Percentiles rank a stretch among this genome's conserved stretches.
phyloP scores from a whole-genome alignment of 2,113 vertebrate species.

The Pseudorhombus dupliciocellatus region DNA sequence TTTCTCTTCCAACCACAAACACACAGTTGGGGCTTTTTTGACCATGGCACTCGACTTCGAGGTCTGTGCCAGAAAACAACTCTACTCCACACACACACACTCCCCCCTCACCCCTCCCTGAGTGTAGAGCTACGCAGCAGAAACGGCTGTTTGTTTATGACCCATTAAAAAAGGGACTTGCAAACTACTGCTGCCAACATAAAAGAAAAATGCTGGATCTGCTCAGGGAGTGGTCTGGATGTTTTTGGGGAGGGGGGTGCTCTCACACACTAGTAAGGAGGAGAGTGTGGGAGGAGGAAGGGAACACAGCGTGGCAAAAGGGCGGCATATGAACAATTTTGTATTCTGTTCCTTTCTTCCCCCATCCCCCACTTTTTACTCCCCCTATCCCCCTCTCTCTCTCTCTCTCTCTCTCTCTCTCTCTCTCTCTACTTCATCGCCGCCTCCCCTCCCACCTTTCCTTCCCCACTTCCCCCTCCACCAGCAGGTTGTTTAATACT shows the following conservation, averaged over 20 bases:
- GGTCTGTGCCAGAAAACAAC: slow-evolving; percentile 46
- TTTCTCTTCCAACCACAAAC: slow-evolving; percentile 46
- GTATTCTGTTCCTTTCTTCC: slow-evolving; percentile 66
- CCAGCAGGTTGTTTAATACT: slow-evolving; percentile 85
- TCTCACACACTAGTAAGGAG: slow-evolving; percentile 7
- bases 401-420: slow-evolving; percentile 34
- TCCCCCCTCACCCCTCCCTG: not conserved
- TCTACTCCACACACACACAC: not conserved
- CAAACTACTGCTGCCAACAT: slow-evolving; percentile 52
- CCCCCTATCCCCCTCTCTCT: slow-evolving; percentile 32
- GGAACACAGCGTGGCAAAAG: slow-evolving; percentile 58
- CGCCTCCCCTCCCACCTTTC: slow-evolving; percentile 10
- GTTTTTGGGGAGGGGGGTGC: slow-evolving; percentile 13
- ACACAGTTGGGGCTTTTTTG: slow-evolving; percentile 39
- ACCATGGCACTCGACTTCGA: slow-evolving; percentile 25
- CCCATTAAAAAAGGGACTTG: slow-evolving; percentile 42
- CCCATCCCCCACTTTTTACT: slow-evolving; percentile 63
- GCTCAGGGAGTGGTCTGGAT: slow-evolving; percentile 62
- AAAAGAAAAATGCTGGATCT: slow-evolving; percentile 44
- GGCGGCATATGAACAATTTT: slow-evolving; percentile 73
- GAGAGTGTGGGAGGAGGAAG: slow-evolving; percentile 37
- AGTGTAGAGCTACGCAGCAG: slow-evolving; percentile 36
- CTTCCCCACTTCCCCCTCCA: slow-evolving; percentile 44
- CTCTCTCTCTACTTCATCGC: slow-evolving; percentile 4
- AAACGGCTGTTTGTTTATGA: slow-evolving; percentile 66